Conservation (phyloP, 2,888 invertebrate species). For the Nebria brevicollis region DNA sequence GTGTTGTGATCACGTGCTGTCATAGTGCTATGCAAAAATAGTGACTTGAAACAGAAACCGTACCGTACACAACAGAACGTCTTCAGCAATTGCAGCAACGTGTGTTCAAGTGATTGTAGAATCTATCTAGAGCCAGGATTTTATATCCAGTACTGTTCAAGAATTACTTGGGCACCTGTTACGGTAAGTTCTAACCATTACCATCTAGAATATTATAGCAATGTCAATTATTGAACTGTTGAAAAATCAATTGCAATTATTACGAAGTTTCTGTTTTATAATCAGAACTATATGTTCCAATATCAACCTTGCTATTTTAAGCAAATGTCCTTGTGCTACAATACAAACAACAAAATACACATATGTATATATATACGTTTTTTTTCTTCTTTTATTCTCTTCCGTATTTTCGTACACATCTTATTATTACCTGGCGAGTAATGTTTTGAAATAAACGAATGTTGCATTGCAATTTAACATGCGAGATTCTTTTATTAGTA, state of each 20-base stretch:
- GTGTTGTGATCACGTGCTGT: conserved; percentile 23
- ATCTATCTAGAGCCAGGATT: conserved; percentile 23
- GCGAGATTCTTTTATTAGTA: too few species aligned
- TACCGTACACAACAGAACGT: conserved; percentile 7
- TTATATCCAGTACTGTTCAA: neutral
- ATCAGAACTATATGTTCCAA: neutral
- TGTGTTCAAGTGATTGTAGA: neutral
- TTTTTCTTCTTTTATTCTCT: neutral
- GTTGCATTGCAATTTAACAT: too few species aligned
- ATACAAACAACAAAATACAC: neutral
- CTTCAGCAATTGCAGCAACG: neutral
- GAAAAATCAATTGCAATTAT: neutral
- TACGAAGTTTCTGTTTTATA: neutral
- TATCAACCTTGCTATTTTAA: neutral
- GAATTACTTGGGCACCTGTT: conserved; percentile 34
- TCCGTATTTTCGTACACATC: too few species aligned
- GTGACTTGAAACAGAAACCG: conserved; percentile 11
- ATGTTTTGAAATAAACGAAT: too few species aligned
- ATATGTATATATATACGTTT: too few species aligned
- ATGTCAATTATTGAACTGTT: neutral
- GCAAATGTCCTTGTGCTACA: neutral
- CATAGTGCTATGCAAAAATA: conserved; percentile 14
- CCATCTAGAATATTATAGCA: neutral
- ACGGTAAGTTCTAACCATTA: conserved; percentile 25
- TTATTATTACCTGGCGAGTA: too few species aligned